Evolutionary conservation across 1,140 invertebrate species (phyloP).

Genomic region (Sarcophaga peregrina): DNA sequence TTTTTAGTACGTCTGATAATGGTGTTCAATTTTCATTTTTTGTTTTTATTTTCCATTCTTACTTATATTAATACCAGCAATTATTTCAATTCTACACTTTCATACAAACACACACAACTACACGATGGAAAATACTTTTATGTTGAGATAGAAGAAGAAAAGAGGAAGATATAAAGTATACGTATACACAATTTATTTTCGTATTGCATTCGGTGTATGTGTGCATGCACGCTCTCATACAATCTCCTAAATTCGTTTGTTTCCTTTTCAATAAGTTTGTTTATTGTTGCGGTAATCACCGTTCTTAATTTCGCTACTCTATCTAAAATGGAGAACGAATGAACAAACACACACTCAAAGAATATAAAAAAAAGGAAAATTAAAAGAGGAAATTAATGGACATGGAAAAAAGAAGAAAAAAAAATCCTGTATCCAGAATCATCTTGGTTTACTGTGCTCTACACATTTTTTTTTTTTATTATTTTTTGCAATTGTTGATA

Average conservation of each 20-base stretch:
- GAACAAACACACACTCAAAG: not conserved
- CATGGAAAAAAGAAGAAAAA: too few species aligned
- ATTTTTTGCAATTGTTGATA: not conserved
- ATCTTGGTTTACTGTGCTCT: too few species aligned
- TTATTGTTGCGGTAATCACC: constrained; percentile 35
- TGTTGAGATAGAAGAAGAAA: not conserved
- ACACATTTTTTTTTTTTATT: not conserved
- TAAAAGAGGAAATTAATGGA: too few species aligned
- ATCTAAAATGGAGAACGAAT: not conserved
- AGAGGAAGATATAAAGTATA: too few species aligned
- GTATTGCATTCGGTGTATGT: not conserved
- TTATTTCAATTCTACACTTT: constrained; percentile 22
- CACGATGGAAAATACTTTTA: not conserved
- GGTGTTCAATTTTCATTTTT: not conserved
- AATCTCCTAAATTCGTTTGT: constrained; percentile 25
- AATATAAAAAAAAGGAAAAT: not conserved
- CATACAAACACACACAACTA: not conserved
- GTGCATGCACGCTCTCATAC: not conserved
- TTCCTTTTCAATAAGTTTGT: constrained; percentile 33
- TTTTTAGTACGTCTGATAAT: not conserved
- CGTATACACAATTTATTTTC: not conserved
- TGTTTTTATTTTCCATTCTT: not conserved
- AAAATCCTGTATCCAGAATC: too few species aligned
- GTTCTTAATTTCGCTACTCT: constrained; percentile 28
- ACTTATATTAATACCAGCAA: constrained; percentile 28